Evolutionary conservation across 2,113 vertebrate species (phyloP).

Genomic region (Prunella himalayana): DNA sequence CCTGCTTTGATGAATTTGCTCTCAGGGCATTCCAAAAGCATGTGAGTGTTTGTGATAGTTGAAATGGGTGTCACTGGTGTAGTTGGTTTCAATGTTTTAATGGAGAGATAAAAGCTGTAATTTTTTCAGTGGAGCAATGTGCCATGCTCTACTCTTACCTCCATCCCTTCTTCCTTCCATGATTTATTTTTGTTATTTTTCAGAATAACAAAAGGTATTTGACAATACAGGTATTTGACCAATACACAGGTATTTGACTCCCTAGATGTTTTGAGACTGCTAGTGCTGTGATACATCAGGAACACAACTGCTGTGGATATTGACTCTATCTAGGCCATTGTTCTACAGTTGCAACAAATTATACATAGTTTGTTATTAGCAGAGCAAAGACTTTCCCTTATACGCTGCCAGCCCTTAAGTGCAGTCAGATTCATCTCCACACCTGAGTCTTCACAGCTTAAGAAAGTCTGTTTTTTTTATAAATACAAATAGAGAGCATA

Average conservation of each 20-base stretch:
- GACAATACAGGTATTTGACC: background rate
- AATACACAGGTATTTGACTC: background rate
- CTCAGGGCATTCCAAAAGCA: background rate
- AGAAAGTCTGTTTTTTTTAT: background rate
- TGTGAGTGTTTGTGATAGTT: background rate
- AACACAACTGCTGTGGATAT: background rate
- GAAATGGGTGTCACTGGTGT: rapidly evolving
- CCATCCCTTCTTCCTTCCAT: background rate
- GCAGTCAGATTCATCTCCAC: background rate
- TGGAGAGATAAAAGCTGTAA: background rate
- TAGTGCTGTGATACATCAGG: background rate
- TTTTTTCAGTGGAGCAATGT: background rate
- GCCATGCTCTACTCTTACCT: rapidly evolving
- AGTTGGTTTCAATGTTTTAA: background rate
- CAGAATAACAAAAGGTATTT: too few species aligned
- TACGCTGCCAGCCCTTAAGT: background rate
- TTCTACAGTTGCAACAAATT: background rate
- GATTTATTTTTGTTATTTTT: background rate
- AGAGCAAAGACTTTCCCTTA: background rate
- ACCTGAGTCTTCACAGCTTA: background rate
- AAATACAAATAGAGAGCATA: background rate
- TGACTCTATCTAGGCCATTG: background rate
- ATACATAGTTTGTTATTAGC: background rate
- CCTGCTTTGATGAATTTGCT: background rate
- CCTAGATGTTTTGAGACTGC: background rate